Evolutionary conservation across 2,888 invertebrate species (phyloP).

Genomic region (Ectemnius cavifrons): DNA sequence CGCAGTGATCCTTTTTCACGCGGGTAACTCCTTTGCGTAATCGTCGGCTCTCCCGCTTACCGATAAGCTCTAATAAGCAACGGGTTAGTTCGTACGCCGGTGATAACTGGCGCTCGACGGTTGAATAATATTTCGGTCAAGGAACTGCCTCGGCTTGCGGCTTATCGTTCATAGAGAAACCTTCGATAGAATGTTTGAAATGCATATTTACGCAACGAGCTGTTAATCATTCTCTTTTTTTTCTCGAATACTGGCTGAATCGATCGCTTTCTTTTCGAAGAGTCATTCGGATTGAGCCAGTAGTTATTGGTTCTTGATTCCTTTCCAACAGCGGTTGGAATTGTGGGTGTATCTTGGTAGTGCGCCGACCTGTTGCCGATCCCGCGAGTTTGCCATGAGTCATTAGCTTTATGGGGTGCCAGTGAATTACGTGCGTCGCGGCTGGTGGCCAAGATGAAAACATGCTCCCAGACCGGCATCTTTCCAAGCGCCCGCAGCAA

Average conservation of each 20-base stretch:
- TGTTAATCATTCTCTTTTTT: neutral
- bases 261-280: no score
- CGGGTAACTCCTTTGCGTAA: conserved; percentile 15
- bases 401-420: conserved; percentile 68
- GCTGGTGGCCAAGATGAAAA: conserved; percentile 60
- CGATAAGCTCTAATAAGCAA: conserved; percentile 38
- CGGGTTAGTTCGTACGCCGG: conserved; percentile 14
- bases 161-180: conserved; percentile 23
- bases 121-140: conserved; percentile 32
- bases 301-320: no score
- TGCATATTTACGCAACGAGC: neutral
- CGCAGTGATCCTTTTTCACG: no score
- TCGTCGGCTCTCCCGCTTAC: neutral
- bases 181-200: conserved; percentile 26
- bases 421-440: conserved; percentile 60
- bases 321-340: neutral
- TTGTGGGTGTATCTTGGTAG: conserved; percentile 31
- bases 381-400: conserved; percentile 54
- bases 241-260: neutral
- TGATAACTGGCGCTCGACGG: conserved; percentile 3
- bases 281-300: no score
- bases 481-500: conserved; percentile 53
- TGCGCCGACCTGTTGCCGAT: conserved; percentile 43
- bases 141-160: conserved; percentile 12
- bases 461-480: conserved; percentile 46